Conservation (phyloP, 2,797 vertebrate species). For the Galagoides demidoff region DNA sequence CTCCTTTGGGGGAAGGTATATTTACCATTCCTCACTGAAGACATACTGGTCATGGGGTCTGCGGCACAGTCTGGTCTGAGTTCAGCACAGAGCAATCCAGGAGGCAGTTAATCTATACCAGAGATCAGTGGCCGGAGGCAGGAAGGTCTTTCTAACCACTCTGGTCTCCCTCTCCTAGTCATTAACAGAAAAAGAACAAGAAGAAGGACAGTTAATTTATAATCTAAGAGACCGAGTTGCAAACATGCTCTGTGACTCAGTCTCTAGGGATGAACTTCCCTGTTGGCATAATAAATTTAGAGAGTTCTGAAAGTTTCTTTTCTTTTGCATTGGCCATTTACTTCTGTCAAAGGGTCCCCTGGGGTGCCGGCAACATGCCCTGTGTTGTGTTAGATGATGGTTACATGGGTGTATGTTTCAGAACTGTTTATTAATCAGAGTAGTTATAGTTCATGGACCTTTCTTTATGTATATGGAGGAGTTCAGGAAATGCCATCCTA, state of each 20-base stretch:
- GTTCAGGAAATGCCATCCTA: background rate
- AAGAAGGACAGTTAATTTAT: background rate
- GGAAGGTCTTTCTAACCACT: background rate
- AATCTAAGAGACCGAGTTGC: too few species aligned
- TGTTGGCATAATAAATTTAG: background rate
- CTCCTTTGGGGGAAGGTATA: background rate
- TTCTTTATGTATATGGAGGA: background rate
- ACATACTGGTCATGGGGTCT: background rate
- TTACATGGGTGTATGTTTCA: rapidly evolving
- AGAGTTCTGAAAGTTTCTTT: background rate
- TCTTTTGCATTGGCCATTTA: background rate
- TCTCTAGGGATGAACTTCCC: background rate
- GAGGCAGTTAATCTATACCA: background rate
- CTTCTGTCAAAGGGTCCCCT: too few species aligned
- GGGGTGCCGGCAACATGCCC: rapidly evolving
- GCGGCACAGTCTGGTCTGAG: background rate
- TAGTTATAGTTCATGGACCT: background rate
- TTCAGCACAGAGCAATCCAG: background rate
- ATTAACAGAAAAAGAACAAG: background rate
- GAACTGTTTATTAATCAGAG: background rate
- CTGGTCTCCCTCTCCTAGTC: too few species aligned
- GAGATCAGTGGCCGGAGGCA: background rate
- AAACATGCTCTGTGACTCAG: background rate
- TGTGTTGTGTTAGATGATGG: background rate
- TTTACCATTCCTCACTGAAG: background rate